Evolutionary conservation across 2,888 invertebrate species (phyloP), one percentile per base, ranked within the genome.

Genomic region (Furcula furcula): DNA sequence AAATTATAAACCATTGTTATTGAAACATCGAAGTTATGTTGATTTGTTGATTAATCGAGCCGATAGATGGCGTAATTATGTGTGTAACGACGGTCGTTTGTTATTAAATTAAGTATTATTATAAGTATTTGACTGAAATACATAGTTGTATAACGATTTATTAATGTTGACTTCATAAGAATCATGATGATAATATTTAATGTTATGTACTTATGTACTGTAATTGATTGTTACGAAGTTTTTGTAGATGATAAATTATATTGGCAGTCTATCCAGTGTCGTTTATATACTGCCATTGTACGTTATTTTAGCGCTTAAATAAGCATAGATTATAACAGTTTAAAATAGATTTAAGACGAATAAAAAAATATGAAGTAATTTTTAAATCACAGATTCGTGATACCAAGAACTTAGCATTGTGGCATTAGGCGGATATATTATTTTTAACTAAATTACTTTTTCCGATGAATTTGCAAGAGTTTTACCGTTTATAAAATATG

Each of bases 51-150:
- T 46, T 46, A 9, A 11, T 26, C 11, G 18, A 0, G 21, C 16
- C 10, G 11, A 35, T 31, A 58, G 61, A 57, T 57, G 49, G 44
- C 47, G 52, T n/a, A n/a, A n/a, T n/a, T n/a, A n/a, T n/a, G n/a
- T n/a, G n/a, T n/a, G n/a, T n/a, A n/a, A n/a, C n/a, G n/a, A n/a
- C 39, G 42, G 27, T 36, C 39, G 41, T 13, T 29, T 34, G 44
- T 36, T 50, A 23, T 31, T 23, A 28, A 37, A 51, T 63, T 34
- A 35, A 52, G 36, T 45, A 51, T 37, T 46, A 46, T 44, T 37
- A 29, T 43, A 40, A 36, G 28, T 23, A 23, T 42, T 55, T 55
- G 62, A 58, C 55, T 54, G 55, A 57, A 40, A 41, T 36, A 40
- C 29, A 35, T 36, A 46, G 31, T 31, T 44, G 36, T 40, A 28